A percentile compares a stretch with the other conserved stretches of the same genome.
Conservation (phyloP, 2,797 vertebrate genomes). For the Gallinago stenura region DNA sequence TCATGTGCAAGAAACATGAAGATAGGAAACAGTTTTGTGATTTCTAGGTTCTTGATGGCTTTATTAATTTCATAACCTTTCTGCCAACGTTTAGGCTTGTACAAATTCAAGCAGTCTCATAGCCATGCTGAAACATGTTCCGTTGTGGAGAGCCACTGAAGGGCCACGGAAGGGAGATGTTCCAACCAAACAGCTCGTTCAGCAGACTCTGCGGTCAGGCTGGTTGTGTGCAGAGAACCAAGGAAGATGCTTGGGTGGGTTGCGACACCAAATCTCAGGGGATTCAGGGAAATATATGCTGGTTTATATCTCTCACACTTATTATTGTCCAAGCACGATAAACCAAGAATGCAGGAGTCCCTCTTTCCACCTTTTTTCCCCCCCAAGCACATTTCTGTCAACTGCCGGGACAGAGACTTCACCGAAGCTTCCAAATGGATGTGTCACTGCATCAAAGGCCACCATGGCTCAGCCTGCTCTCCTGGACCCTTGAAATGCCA, state of each 20-base stretch:
- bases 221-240: neutral
- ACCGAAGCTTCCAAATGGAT: neutral
- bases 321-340: neutral
- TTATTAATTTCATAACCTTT: neutral
- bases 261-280: neutral
- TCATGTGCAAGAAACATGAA: neutral
- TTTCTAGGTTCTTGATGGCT: neutral
- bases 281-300: neutral
- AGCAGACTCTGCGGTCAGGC: neutral
- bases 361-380: neutral
- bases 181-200: neutral
- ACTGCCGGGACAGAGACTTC: neutral
- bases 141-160: neutral
- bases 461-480: neutral
- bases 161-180: neutral
- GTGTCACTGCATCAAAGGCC: neutral
- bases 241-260: neutral
- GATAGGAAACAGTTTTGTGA: neutral
- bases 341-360: neutral
- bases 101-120: neutral
- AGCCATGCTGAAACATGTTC: neutral
- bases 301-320: neutral
- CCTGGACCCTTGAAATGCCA: neutral
- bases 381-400: neutral
- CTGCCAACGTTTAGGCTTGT: neutral